A percentile compares a stretch with the other conserved stretches of the same genome.
Conservation (phyloP, 2,888 invertebrate species). For the Dromius quadrimaculatus region DNA sequence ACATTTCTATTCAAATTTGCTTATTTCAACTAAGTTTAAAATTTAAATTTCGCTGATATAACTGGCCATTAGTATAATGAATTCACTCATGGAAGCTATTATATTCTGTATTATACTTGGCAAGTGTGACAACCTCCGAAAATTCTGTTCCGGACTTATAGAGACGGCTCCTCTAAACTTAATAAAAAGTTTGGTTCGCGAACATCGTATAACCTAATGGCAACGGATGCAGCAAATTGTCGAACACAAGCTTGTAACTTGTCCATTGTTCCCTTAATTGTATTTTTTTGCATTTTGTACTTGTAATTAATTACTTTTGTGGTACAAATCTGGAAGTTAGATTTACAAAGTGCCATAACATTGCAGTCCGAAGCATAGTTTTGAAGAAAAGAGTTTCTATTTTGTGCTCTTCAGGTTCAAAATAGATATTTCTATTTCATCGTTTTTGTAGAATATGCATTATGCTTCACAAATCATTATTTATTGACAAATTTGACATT, state of each 20-base stretch:
- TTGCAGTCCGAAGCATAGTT: conserved; percentile 4
- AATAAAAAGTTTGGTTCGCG: conserved; percentile 2
- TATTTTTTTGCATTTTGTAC: conserved; percentile 35
- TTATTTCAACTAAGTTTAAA: too few species aligned
- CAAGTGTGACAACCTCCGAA: too few species aligned
- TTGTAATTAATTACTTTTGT: conserved; percentile 33
- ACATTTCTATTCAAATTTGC: too few species aligned
- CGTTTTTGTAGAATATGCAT: too few species aligned
- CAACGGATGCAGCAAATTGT: conserved; percentile 27
- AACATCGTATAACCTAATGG: too few species aligned
- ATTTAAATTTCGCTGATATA: too few species aligned
- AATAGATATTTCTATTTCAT: neutral
- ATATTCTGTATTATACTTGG: too few species aligned
- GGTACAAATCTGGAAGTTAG: conserved; percentile 18
- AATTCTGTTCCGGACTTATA: too few species aligned
- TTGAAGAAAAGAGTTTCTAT: neutral
- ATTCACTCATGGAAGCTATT: too few species aligned
- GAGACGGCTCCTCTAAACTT: conserved; percentile 9
- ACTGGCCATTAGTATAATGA: too few species aligned
- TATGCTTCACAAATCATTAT: too few species aligned
- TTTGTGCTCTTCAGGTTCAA: neutral
- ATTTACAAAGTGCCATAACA: conserved; percentile 19
- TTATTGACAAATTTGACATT: too few species aligned
- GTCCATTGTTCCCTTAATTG: conserved; percentile 27
- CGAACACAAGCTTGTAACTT: conserved; percentile 25